Base-by-base conservation (phyloP, 2,888 invertebrate genomes). In the Epirrita christyi region DNA sequence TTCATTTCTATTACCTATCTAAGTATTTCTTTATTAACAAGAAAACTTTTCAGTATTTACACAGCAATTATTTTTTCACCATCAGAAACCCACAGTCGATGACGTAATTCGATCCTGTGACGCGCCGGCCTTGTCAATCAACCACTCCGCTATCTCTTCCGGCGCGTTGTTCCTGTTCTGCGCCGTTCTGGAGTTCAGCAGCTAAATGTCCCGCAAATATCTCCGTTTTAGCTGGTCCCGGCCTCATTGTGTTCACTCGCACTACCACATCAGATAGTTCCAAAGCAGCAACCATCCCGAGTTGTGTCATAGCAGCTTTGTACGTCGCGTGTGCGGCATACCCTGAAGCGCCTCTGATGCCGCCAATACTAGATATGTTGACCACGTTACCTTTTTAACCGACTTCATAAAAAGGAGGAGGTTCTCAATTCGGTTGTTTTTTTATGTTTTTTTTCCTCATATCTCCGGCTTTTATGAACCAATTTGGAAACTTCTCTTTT, bases 291-390 rank as follows among this genome's bases (percentile, higher is more conserved):
- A 95, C 94, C 63, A 93, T 85, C 0, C 96, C 96, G 63, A 97
- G 93, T 70, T 96, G 96, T 79, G 96, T 96, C 10, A 96, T 70
- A 4, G 95, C 95, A 34, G 95, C 91, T 83, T 97, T 96, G 13
- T 95, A 95, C 90, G 96, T 94, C 55, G 88, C 87, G 74, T 96
- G 96, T 0, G 66, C 2, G 13, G 67, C 21, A 5, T 37, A 44
- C 0, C 34, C 9, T 0, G 15, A 15, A 4, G 54, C 42, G 0
- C 50, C 41, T 6, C 15, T 41, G 5, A 44, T 28, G 1, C 68
- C 73, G 5, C 57, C 69, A 0, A 71, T 41, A 55, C 83, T 83
- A 0, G 85, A 83, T 36, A 81, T 67, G 28, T 84, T 85, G 0
- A 85, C 58, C 0, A 85, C 74, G 44, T 80, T 84, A 0, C 83